Evolutionary conservation across 2,113 vertebrate species (phyloP), one percentile per base, ranked within the genome.

Genomic region (Hippocampus guttulatus): DNA sequence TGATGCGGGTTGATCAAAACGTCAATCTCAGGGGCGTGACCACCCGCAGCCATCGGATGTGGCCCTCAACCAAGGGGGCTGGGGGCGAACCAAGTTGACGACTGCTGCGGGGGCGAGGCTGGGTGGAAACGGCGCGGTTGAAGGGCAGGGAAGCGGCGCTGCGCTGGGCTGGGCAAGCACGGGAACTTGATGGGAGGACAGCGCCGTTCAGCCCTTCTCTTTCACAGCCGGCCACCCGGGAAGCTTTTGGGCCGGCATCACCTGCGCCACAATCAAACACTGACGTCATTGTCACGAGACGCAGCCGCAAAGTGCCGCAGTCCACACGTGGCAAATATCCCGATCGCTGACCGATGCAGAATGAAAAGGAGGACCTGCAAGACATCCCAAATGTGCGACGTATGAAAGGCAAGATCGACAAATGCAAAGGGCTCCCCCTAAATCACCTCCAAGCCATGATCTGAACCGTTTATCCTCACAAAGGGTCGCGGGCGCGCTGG

Each of bases 201-300:
- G 73, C 78, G 52, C 71, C 78, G 90, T 91, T 96, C 94, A 96
- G 92, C 95, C 94, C 85, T 95, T 96, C 87, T 96, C 94, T 93
- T 95, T 95, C 91, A 95, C 92, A 49, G 90, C 86, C 85, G 93
- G 92, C 80, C 91, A 92, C 88, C 90, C 94, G 93, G 91, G 91
- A 92, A 93, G 89, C 90, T 92, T 92, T 93, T 88, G 89, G 88
- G 91, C 88, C 93, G 93, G 92, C 95, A 96, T 96, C 93, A 95
- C 95, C 95, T 96, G 84, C 76, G 86, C 69, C 73, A 86, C 71
- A 83, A 76, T 40, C 61, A 63, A 4, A 55, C 14, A 47, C 1
- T 25, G 5, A 16, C 3, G 15, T 14, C 3, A 23, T 68, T 54
- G 49, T 54, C 20, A 6, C 30, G 18, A 33, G 30, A 33, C 5